Base-by-base conservation (phyloP, 1,140 invertebrate species). In the Cherax destructor region DNA sequence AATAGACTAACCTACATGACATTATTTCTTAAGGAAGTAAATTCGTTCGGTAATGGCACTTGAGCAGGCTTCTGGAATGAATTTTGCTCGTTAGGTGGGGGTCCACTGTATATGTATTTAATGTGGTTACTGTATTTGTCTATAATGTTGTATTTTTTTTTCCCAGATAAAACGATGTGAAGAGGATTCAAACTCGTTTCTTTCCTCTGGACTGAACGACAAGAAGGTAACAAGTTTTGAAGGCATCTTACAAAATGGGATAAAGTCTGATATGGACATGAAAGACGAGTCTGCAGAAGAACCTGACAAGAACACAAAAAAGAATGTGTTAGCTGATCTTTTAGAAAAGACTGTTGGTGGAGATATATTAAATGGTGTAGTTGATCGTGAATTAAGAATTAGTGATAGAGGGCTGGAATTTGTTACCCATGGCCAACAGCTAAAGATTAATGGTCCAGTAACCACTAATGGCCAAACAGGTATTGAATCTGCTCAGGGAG, bases 151-250 rank as follows among this genome's bases (percentile, higher is more conserved):
- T 59, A 59, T 74, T 74, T 74, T 72, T 49, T 83, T 77, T 76
- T 93, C 86, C 84, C 89, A 91, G 93, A 83, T 90, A 77, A 91
- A 91, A 90, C 91, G 92, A 80, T 88, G 91, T 92, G 91, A 92
- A 92, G 91, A 89, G 21, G 91, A 92, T 56, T 88, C 88, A 41
- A 81, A 91, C 81, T 88, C 83, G 11, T 91, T 83, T 61, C 94
- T 93, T 92, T 95, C 91, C 93, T 95, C 92, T 92, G 94, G 94
- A 5, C 95, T 95, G 89, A 96, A 96, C 80, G 95, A 94, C 41
- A 96, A 96, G 56, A 96, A 96, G 92, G 96, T 96, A 6, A 96
- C 96, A 16, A 96, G 96, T 93, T 96, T 96, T 92, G 96, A 96
- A 88, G 96, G 96, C 50, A 95, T 96, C 47, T 92, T 96, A 4